phyloP scores from a whole-genome alignment of 2,888 invertebrate species.

The Eucera pruinosa region DNA sequence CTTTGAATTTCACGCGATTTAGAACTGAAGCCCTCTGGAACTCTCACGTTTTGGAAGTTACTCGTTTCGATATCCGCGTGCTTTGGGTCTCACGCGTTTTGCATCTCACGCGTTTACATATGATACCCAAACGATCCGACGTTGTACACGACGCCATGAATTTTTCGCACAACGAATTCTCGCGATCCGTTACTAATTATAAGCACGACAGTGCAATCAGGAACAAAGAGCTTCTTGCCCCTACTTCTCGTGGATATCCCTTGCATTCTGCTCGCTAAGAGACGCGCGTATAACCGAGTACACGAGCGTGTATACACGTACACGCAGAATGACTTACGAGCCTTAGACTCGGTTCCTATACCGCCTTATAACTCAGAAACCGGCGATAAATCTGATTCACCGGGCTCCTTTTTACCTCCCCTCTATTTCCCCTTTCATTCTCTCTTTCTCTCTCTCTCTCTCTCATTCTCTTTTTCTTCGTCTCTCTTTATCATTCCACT shows the following conservation, averaged over 20 bases:
- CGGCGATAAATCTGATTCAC: slow-evolving; percentile 79
- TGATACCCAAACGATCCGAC: slow-evolving; percentile 10
- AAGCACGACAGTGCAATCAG: slow-evolving; percentile 76
- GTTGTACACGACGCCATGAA: slow-evolving; percentile 8
- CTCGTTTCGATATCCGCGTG: too few species aligned
- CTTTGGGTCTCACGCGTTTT: too few species aligned
- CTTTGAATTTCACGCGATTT: too few species aligned
- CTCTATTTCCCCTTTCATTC: slow-evolving; percentile 21
- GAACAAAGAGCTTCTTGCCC: slow-evolving; percentile 72
- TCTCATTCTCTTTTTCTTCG: slow-evolving; percentile 30
- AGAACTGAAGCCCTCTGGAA: too few species aligned
- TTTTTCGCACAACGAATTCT: slow-evolving; percentile 20
- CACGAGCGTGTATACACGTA: slow-evolving; percentile 53
- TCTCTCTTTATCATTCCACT: slow-evolving; percentile 14
- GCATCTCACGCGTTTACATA: too few species aligned
- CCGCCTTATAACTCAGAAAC: slow-evolving; percentile 75
- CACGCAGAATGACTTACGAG: slow-evolving; percentile 77
- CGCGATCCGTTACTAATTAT: slow-evolving; percentile 76
- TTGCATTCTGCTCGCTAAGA: slow-evolving; percentile 40
- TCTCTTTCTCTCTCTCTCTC: slow-evolving; percentile 31
- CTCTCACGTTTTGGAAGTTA: too few species aligned
- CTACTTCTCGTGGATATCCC: slow-evolving; percentile 41
- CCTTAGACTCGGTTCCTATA: slow-evolving; percentile 73
- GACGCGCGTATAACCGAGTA: slow-evolving; percentile 33
- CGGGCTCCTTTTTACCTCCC: slow-evolving; percentile 64